Base-by-base conservation (phyloP, 2,113 vertebrate species). In the Cromileptes altivelis region DNA sequence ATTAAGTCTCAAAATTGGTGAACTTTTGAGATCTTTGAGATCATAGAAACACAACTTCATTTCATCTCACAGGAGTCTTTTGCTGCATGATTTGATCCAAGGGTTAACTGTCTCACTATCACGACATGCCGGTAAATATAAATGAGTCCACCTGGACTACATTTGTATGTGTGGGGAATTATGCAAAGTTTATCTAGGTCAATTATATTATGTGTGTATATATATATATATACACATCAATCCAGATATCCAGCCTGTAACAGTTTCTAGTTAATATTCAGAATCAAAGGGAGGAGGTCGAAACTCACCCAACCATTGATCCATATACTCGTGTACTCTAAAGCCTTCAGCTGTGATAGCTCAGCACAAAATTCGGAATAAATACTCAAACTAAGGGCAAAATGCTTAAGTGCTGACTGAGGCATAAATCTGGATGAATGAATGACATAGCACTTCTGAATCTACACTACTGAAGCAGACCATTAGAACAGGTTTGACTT, bases 401-500 rank as follows among this genome's bases (percentile, higher is more conserved):
- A 45, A 57, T 52, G 55, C 53, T 58, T 50, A 58, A 13, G 2
- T 52, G 6, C 30, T 17, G 37, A n/a, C 37, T 47, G 18, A 49
- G 25, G 40, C 18, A 49, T 55, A 47, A 71, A 77, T n/a, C 25
- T 40, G 9, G 21, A 55, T 17, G 40, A 40, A 27, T 23, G 27
- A 57, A 50, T 79, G 82, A 75, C 12, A 27, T 7, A 70, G n/a
- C 58, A 58, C 14, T 75, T 68, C n/a, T 52, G 49, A 64, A 13
- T 71, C 15, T 40, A 10, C 70, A 30, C 61, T 19, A 33, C 19
- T 45, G 2, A 45, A 18, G 11, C 19, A 21, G 58, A 40, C 23
- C 27, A 74, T 63, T 75, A 55, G 27, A 9, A 37, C 25, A 37
- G 40, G 14, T 37, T 23, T 33, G 42, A 50, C 58, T 40, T 17